phyloP scores from a whole-genome alignment of 2,113 vertebrate genomes.

The Cavia aperea region DNA sequence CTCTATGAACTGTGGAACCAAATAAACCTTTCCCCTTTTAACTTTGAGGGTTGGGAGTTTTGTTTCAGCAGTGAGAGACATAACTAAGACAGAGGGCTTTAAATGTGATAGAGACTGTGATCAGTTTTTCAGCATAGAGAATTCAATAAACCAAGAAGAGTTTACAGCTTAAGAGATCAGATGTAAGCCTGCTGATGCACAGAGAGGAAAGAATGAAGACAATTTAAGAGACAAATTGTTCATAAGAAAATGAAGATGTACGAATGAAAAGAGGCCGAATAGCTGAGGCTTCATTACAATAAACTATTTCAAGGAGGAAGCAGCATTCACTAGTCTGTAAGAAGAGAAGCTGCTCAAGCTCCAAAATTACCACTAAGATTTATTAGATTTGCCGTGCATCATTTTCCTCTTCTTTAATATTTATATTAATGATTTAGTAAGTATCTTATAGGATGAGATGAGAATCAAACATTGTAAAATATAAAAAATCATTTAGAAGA shows the following conservation, averaged over 20 bases:
- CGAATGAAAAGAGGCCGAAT: background rate
- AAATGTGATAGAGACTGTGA: background rate
- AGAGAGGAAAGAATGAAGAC: background rate
- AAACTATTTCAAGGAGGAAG: background rate
- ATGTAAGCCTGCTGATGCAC: background rate
- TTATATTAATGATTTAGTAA: background rate
- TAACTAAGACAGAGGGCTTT: background rate
- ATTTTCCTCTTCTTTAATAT: background rate
- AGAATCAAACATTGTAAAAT: background rate
- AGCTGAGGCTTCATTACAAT: background rate
- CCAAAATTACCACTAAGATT: background rate
- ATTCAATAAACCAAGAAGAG: background rate
- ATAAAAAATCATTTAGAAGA: background rate
- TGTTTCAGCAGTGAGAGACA: background rate
- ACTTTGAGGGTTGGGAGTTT: background rate
- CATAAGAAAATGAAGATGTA: background rate
- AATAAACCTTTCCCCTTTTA: background rate
- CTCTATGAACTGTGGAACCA: background rate
- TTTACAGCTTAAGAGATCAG: background rate
- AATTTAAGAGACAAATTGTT: background rate
- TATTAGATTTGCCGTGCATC: background rate
- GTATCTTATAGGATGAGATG: background rate
- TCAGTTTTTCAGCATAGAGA: background rate
- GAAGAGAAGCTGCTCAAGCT: background rate
- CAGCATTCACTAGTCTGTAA: rapidly evolving